Evolutionary conservation across 2,888 invertebrate species (phyloP), one percentile per base, ranked within the genome.

Genomic region (Lycia hirtaria): DNA sequence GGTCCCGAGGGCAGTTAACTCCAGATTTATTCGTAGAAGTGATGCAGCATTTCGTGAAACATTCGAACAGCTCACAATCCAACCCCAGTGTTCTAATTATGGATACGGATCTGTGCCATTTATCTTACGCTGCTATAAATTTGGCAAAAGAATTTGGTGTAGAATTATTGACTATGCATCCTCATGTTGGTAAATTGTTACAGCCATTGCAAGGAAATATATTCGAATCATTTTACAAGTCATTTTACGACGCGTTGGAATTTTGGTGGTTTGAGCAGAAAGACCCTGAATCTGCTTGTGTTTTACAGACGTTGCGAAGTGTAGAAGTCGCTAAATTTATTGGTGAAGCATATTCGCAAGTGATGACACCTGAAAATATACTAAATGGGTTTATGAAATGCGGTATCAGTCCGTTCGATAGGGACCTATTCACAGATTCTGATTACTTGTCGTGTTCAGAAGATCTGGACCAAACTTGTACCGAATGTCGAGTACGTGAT

Each of bases 61-160:
- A 30, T 22, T 30, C 57, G 4, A 22, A 35, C 2, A 57, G 30
- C 24, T 24, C 51, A 22, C 15, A n/a, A 9, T n/a, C 41, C 7
- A 57, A 52, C 12, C 57, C 51, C 10, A 52, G 47, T 20, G 24
- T 48, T 9, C 40, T 57, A 15, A 52, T 57, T 28, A 43, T 57
- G 30, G 52, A 57, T 30, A 41, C 41, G 2, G 20, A 52, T 24
- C 14, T 48, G 9, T 28, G 24, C 7, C 57, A 57, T 35, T 28
- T 52, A 30, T 57, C 57, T 4, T 22, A 47, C 12, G 5, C 19
- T 5, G 52, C 52, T 24, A 4, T 57, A 2, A 1, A 4, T 12
- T 28, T 48, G 1, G 57, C 57, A 2, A 43, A 47, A 40, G 12
- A 30, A 2, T 41, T 47, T 6, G 57, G 52, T 9, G 57, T 57